Conservation (phyloP, 2,888 invertebrate species). For the Himalopsyche kuldschensis region DNA sequence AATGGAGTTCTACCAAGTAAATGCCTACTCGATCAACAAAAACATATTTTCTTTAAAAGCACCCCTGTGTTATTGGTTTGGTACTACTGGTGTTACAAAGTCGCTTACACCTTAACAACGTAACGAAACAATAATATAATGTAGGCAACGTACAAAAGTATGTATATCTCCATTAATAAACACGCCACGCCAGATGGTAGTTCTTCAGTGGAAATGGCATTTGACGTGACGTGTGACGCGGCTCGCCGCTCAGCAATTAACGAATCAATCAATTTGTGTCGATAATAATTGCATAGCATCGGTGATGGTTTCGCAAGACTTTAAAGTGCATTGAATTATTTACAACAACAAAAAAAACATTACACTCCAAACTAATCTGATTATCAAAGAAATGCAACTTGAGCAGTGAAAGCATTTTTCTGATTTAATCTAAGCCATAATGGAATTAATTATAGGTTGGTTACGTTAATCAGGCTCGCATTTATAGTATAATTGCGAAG, state of each 20-base stretch:
- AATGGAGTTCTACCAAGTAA: no score
- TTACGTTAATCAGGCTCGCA: no score
- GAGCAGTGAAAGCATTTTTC: no score
- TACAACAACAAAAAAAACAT: no score
- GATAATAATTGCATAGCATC: constrained; percentile 24
- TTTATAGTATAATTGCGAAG: no score
- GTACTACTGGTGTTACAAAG: background rate
- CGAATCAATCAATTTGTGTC: constrained; percentile 30
- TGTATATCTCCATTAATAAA: background rate
- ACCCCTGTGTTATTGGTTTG: background rate
- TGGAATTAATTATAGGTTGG: no score
- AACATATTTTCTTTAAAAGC: no score
- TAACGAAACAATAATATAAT: background rate
- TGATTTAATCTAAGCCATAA: no score
- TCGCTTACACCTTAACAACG: background rate
- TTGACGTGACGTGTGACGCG: background rate
- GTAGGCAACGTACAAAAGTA: background rate
- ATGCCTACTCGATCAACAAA: no score
- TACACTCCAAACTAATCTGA: no score
- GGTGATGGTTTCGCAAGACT: background rate
- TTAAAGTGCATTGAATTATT: no score
- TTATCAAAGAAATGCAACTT: no score
- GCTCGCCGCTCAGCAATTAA: constrained; percentile 22
- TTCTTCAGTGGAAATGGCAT: background rate
- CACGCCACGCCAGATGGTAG: background rate